phyloP scores from a whole-genome alignment of 2,888 invertebrate genomes.

The Dynastes maya region DNA sequence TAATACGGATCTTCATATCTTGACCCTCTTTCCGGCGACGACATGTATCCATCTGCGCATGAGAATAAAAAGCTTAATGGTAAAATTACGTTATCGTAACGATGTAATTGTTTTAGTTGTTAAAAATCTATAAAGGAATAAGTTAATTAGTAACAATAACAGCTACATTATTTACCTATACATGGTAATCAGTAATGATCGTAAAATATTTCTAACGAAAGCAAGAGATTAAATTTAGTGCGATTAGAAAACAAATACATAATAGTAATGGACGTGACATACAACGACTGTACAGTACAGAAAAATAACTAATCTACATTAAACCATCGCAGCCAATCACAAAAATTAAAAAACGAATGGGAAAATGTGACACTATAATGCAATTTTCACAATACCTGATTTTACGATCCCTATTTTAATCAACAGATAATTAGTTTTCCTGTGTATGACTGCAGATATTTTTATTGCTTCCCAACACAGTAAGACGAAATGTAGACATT shows the following conservation, averaged over 20 bases:
- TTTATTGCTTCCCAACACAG: not conserved
- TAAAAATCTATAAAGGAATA: not conserved
- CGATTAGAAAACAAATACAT: constrained; percentile 36
- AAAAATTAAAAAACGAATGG: constrained; percentile 47
- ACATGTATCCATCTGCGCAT: constrained; percentile 83
- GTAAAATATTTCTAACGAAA: constrained; percentile 10
- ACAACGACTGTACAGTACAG: constrained; percentile 48
- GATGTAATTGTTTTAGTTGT: not conserved
- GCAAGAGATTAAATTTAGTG: constrained; percentile 32
- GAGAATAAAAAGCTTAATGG: constrained; percentile 29
- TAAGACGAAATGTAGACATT: too few species aligned
- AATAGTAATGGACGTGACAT: constrained; percentile 40
- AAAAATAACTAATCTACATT: constrained; percentile 51
- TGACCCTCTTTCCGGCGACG: constrained; percentile 87
- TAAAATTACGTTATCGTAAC: not conserved
- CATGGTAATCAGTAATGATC: not conserved
- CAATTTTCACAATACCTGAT: constrained; percentile 37
- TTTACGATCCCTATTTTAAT: constrained; percentile 26
- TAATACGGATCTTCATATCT: constrained; percentile 92
- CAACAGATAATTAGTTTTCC: not conserved
- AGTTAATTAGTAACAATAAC: not conserved
- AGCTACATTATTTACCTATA: not conserved
- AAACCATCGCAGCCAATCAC: constrained; percentile 51
- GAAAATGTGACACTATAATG: constrained; percentile 31
- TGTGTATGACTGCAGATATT: constrained; percentile 18